Base-by-base conservation (phyloP, 2,797 vertebrate species). In the Mallotus villosus region DNA sequence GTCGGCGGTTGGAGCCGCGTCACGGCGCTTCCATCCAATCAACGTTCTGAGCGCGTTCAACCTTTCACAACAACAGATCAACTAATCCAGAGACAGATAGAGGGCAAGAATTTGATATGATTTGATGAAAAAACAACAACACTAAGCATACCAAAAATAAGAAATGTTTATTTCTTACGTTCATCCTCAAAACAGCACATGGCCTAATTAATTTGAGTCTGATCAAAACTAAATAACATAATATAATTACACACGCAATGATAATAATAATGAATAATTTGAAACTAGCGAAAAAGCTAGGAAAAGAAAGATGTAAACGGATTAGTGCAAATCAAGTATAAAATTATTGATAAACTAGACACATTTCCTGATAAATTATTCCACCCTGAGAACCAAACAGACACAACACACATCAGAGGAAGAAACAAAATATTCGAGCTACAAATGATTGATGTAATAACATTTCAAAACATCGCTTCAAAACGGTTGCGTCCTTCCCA, bases 11-110 rank as follows among this genome's bases (percentile, higher is more conserved):
- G 49, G 0, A 19, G 0, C 65, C 53, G 68, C 88, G 90, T 85
- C 88, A 89, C 61, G n/a, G 1, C 1, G 19, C 46, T 1, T 22
- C 67, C 2, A 63, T 27, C 90, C 88, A 90, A 91, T 89, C 58
- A 62, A 1, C 58, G 67, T n/a, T 55, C 51, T 16, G 21, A 70
- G 29, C 76, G 79, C 58, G 21, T n/a, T 21, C 37, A 41, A 41
- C 8, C 32, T 32, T 22, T 66, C 32, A 21, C 64, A 66, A 66
- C 64, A 66, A 66, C 46, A 66, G 17, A 17, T 49, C 41, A 46
- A 60, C 22, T 25, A 61, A 61, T 61, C 59, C 8, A 6, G 2
- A 55, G 9, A 55, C 19, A 0, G 4, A 6, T 19, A n/a, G 1
- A n/a, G 41, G 2, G 17, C 16, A 11, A 41, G 24, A 6, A 46